Percentiles rank a stretch among this genome's conserved stretches.
phyloP scores from a whole-genome alignment of 2,888 invertebrate species.

The Drosophila limbata region DNA sequence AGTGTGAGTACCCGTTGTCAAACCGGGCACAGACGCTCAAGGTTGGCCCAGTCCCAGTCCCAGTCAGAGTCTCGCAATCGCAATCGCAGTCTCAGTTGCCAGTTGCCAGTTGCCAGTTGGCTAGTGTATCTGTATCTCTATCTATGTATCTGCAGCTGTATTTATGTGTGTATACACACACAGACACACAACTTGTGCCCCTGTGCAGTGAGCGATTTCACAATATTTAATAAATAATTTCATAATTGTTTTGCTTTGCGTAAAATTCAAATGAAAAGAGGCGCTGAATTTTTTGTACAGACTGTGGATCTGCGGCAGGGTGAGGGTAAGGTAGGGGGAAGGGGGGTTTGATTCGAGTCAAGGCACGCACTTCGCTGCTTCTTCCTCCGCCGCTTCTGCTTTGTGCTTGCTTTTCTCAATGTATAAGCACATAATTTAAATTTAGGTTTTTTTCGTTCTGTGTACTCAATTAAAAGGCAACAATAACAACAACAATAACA shows the following conservation, averaged over 20 bases:
- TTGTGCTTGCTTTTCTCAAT: conserved; percentile 59
- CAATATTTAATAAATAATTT: conserved; percentile 83
- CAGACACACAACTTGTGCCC: conserved; percentile 33
- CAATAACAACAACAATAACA: conserved; percentile 43
- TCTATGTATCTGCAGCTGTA: conserved; percentile 35
- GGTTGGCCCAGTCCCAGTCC: conserved; percentile 60
- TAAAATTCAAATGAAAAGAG: conserved; percentile 74
- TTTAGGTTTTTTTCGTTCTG: conserved; percentile 66
- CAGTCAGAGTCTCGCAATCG: conserved; percentile 30
- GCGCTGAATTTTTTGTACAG: conserved; percentile 52
- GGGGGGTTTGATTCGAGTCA: background rate
- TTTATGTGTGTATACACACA: conserved; percentile 16
- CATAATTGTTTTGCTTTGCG: conserved; percentile 81
- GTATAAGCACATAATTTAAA: conserved; percentile 77
- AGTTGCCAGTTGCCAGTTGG: conserved; percentile 9
- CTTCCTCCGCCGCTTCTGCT: conserved; percentile 23
- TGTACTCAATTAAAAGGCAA: conserved; percentile 80
- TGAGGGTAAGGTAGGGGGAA: background rate
- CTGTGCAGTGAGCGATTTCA: conserved; percentile 76
- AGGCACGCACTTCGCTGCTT: conserved; percentile 50
- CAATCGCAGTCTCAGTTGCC: conserved; percentile 10
- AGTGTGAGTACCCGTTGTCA: conserved; percentile 29
- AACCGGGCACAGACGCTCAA: conserved; percentile 53
- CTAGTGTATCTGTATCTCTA: conserved; percentile 38
- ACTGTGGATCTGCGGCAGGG: conserved; percentile 15